Percentiles rank a stretch among this genome's conserved stretches.
Evolutionary conservation across 2,113 vertebrate genomes (phyloP).

Genomic region (Stegastes partitus): DNA sequence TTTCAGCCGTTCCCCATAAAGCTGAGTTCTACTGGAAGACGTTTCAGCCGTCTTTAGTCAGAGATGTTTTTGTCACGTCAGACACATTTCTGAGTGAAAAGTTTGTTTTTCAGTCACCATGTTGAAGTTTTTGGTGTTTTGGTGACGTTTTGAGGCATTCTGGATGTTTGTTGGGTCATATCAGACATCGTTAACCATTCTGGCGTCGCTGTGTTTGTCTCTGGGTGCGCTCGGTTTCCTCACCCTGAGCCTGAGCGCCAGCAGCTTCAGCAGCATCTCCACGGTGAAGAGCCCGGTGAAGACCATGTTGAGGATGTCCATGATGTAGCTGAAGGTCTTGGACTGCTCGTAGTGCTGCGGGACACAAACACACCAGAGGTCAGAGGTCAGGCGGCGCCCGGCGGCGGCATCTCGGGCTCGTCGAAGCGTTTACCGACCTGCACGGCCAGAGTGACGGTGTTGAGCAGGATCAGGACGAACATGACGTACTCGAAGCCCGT

Average conservation of each 20-base stretch:
- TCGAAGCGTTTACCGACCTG: slow-evolving; percentile 80
- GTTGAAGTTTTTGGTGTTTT: too few species aligned
- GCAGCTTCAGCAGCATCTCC: slow-evolving; percentile 95
- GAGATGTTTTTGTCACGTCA: too few species aligned
- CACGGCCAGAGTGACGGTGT: slow-evolving; percentile 93
- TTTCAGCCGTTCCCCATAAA: too few species aligned
- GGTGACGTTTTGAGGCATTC: too few species aligned
- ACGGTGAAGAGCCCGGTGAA: slow-evolving; percentile 94
- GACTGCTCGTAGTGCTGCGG: slow-evolving; percentile 94
- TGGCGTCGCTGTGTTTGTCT: neutral
- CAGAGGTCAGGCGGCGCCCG: neutral
- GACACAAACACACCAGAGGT: slow-evolving; percentile 20
- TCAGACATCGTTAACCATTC: too few species aligned
- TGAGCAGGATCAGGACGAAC: slow-evolving; percentile 95
- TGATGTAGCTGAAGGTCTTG: slow-evolving; percentile 90
- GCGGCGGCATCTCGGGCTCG: fast-evolving
- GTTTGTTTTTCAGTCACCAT: too few species aligned
- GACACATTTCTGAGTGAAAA: too few species aligned
- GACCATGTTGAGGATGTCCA: slow-evolving; percentile 97
- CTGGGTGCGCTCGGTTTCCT: slow-evolving; percentile 9
- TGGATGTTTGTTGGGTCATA: too few species aligned
- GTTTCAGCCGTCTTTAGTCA: too few species aligned
- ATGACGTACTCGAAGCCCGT: slow-evolving; percentile 95
- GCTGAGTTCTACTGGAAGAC: too few species aligned
- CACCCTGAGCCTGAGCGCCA: slow-evolving; percentile 92